phyloP scores from a whole-genome alignment of 1,140 invertebrate genomes.

The Caenorhabditis tropicalis region DNA sequence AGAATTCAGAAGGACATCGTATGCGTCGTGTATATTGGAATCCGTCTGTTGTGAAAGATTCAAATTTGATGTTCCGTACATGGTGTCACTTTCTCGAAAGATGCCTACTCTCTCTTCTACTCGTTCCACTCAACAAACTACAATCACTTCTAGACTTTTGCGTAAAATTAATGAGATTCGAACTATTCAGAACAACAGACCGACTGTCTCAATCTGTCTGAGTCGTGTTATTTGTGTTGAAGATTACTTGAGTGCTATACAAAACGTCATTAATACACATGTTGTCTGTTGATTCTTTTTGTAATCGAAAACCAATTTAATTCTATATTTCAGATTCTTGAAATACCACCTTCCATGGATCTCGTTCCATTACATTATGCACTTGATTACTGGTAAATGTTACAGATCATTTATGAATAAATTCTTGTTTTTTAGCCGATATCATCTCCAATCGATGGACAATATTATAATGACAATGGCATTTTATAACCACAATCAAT shows the following conservation, averaged over 20 bases:
- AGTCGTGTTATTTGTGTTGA: constrained; percentile 33
- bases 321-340: neutral
- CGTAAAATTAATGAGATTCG: constrained; percentile 28
- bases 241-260: neutral
- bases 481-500: neutral
- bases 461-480: neutral
- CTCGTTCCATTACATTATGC: neutral
- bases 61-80: neutral
- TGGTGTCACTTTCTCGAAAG: constrained; percentile 23
- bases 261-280: constrained; percentile 10
- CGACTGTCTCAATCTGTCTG: neutral
- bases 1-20: neutral
- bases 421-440: neutral
- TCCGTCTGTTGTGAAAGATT: neutral
- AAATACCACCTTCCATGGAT: neutral
- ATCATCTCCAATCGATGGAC: constrained; percentile 7
- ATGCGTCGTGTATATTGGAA: constrained; percentile 25
- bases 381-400: constrained; percentile 5
- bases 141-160: neutral
- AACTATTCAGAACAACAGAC: neutral
- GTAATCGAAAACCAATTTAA: neutral
- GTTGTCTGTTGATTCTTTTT: neutral
- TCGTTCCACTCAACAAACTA: constrained; percentile 6
- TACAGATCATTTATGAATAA: too few species aligned
- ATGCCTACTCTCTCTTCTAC: constrained; percentile 4